These are phyloP conservation scores for Agrilus biguttatus DNA, from an alignment of 2,888 invertebrate genomes.

Conservation along the genomic window DNA sequence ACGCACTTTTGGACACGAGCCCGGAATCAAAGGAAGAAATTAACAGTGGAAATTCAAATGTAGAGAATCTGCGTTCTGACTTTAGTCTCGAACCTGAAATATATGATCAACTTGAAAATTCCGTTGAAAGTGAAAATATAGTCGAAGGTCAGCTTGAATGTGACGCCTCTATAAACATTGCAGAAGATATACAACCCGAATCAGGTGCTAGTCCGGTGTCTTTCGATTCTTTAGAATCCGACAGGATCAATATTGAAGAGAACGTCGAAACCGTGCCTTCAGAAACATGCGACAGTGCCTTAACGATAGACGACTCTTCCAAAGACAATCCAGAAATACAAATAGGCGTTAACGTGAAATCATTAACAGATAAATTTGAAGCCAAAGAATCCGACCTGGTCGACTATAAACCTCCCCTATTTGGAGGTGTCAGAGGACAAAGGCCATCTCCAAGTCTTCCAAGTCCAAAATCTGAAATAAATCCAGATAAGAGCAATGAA, in stretches of 20 bases:
- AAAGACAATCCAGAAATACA: constrained; percentile 4
- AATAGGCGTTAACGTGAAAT: constrained; percentile 13
- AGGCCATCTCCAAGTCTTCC: constrained; percentile 1
- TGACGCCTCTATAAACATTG: background rate
- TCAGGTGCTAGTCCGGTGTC: too few relatives aligned
- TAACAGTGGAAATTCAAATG: background rate
- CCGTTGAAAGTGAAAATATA: too few relatives aligned
- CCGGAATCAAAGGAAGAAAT: background rate
- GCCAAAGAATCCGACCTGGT: constrained; percentile 24
- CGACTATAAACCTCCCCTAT: constrained; percentile 16
- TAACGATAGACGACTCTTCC: constrained; percentile 3
- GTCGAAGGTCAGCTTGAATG: constrained; percentile 2
- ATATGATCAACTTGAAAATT: too few relatives aligned
- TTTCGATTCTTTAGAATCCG: constrained; percentile 23
- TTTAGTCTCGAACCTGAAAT: background rate
- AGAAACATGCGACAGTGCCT: constrained; percentile 5
- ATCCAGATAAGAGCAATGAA: background rate
- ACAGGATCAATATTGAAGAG: constrained; percentile 22
- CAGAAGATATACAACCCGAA: constrained; percentile 6
- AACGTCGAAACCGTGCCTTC: constrained; percentile 17
- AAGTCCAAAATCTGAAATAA: background rate
- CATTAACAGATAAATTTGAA: constrained; percentile 22
- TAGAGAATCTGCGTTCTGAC: background rate
- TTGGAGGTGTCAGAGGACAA: constrained; percentile 7
- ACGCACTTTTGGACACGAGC: constrained; percentile 36